phyloP scores from a whole-genome alignment of 2,888 invertebrate species.

The Pristionchus mayeri region DNA sequence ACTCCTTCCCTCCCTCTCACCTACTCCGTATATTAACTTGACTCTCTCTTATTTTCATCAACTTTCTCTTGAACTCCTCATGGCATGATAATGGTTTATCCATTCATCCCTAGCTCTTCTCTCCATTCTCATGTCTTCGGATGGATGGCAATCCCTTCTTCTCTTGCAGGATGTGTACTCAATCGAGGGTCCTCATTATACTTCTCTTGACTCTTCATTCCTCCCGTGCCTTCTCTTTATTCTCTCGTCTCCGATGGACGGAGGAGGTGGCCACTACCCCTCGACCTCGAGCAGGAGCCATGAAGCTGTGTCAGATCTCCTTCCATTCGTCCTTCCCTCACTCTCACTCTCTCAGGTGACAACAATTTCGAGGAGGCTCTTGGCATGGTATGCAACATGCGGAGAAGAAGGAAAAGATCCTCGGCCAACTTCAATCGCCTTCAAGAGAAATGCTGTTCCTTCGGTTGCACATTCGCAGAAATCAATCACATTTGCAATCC shows the following conservation, averaged over 20 bases:
- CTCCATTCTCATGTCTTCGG: too few species aligned
- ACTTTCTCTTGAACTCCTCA: not conserved
- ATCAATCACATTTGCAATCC: conserved; percentile 18
- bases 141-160: not conserved
- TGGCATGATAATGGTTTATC: too few species aligned
- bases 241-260: not conserved
- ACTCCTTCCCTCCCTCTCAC: not conserved
- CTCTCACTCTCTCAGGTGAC: conserved; percentile 54
- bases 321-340: not conserved
- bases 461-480: conserved; percentile 61
- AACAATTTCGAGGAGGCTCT: conserved; percentile 63
- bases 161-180: conserved; percentile 42
- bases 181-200: conserved; percentile 44
- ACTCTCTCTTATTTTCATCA: not conserved
- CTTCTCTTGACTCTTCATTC: conserved; percentile 15
- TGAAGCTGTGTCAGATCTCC: conserved; percentile 56
- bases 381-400: conserved; percentile 64
- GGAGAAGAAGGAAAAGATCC: conserved; percentile 56
- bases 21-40: not conserved
- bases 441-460: conserved; percentile 60
- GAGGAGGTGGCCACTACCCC: not conserved
- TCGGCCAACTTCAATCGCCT: conserved; percentile 49
- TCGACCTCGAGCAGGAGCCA: conserved; percentile 53
- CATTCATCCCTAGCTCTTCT: too few species aligned
- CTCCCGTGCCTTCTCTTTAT: not conserved